Evolutionary conservation across 2,888 invertebrate genomes (phyloP), one percentile per base, ranked within the genome.

Genomic region (Ectemnius cavifrons): DNA sequence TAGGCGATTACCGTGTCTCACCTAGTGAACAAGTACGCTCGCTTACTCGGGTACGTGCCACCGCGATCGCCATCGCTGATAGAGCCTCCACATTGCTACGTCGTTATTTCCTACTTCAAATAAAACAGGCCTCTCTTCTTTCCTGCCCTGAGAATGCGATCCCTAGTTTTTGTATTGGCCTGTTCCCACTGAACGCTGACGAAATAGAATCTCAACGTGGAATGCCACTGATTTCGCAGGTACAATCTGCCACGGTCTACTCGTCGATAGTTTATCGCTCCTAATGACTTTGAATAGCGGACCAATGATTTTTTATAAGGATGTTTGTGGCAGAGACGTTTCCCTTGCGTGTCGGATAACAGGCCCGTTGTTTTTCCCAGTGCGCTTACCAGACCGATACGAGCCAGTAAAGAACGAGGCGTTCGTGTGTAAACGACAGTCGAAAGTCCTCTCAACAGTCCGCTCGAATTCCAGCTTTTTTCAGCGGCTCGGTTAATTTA

Each of bases 1-100:
- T 70, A 69, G 60, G 69, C 73, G 68, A 73, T 73, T 73, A 66
- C 69, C 65, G 69, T 70, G 65, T 61, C 69, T 65, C 69, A 27
- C 69, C 63, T 57, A 62, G 68, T 58, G 63, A 63, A 68, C 69
- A 70, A 62, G 69, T 52, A n/a, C 57, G 16, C 37, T 6, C 5
- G 37, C 37, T 6, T 8, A 11, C 37, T 6, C 5, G 57, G 16
- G 61, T 63, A 64, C 63, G 45, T 27, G 71, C 61, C 58, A 71
- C 52, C 20, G 61, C 56, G 71, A 76, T 78, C 65, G 57, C 52
- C 46, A 67, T 62, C 46, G 47, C 46, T 60, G 73, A 73, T 73
- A 64, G 47, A 63, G 47, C 57, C 56, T 70, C 67, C 52, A 70
- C 56, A 27, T 16, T 23, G 64, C 65, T 16, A 14, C 47, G 6